Evolutionary conservation across 1,140 invertebrate genomes (phyloP), one percentile per base, ranked within the genome.

Genomic region (Goniozus legneri): DNA sequence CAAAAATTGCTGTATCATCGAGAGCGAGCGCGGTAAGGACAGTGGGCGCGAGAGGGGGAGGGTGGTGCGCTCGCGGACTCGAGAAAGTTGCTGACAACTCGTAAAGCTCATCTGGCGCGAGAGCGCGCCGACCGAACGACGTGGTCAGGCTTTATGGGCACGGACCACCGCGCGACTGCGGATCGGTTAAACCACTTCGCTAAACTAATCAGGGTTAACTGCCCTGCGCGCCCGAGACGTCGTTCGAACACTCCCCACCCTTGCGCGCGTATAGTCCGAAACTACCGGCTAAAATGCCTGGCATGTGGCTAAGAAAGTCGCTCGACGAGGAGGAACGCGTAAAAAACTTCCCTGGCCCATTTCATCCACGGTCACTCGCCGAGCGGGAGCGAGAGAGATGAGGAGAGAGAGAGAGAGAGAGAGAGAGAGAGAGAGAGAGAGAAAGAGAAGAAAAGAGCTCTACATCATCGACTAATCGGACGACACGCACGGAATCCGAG

Each of bases 121-220:
- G n/a, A n/a, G n/a, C n/a, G n/a, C n/a, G n/a, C n/a, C n/a, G n/a
- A n/a, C n/a, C n/a, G n/a, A n/a, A n/a, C n/a, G n/a, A n/a, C n/a
- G n/a, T n/a, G n/a, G n/a, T n/a, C n/a, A n/a, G n/a, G n/a, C n/a
- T n/a, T n/a, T n/a, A n/a, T 20, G 16, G 27, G 46, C 45, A 42
- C 37, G 36, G 37, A 21, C 19, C 30, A 22, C 16, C 22, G 10
- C 33, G 13, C 18, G n/a, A 32, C 27, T 13, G 14, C 35, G 27
- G 50, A 62, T 53, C 51, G 41, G n/a, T 40, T 56, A 56, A 58
- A 45, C 43, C 44, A 60, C 56, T 57, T 59, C 34, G 49, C 56
- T 52, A 48, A 56, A 63, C 56, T 64, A 64, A 64, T 64, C 60
- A 63, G 39, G 51, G 48, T 62, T 53, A 54, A 47, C 47, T 22